Conservation (phyloP, 1,140 invertebrate genomes). For the Trichogramma pretiosum region DNA sequence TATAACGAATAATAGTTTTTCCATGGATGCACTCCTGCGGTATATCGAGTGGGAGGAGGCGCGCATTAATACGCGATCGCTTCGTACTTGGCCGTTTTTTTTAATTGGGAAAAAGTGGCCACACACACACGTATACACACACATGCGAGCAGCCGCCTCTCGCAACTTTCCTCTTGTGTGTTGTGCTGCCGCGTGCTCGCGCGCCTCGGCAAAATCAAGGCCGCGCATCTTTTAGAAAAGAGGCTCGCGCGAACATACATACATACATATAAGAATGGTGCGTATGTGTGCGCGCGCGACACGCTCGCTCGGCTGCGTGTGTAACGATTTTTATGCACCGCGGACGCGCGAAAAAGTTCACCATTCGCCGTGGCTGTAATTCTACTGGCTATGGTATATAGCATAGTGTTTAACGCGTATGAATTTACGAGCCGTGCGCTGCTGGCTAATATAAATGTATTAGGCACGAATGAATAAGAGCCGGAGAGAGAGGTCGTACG, state of each 20-base stretch:
- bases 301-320: neutral
- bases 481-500: too few relatives aligned
- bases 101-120: constrained; percentile 19
- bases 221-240: constrained; percentile 17
- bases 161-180: constrained; percentile 14
- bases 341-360: too few relatives aligned
- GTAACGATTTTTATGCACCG: constrained; percentile 36
- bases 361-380: constrained; percentile 19
- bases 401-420: too few relatives aligned
- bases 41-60: neutral
- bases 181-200: too few relatives aligned
- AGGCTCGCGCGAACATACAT: neutral
- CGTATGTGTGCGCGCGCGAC: neutral
- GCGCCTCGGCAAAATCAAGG: constrained; percentile 18
- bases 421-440: too few relatives aligned
- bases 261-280: neutral
- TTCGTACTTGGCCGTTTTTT: constrained; percentile 1
- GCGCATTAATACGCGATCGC: too few relatives aligned
- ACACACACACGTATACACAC: too few relatives aligned
- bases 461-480: too few relatives aligned
- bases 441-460: too few relatives aligned
- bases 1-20: too few relatives aligned
- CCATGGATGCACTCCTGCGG: neutral
- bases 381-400: too few relatives aligned
- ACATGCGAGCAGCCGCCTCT: too few relatives aligned